phyloP scores from a whole-genome alignment of 2,888 invertebrate genomes.

The Masnerella sp. region DNA sequence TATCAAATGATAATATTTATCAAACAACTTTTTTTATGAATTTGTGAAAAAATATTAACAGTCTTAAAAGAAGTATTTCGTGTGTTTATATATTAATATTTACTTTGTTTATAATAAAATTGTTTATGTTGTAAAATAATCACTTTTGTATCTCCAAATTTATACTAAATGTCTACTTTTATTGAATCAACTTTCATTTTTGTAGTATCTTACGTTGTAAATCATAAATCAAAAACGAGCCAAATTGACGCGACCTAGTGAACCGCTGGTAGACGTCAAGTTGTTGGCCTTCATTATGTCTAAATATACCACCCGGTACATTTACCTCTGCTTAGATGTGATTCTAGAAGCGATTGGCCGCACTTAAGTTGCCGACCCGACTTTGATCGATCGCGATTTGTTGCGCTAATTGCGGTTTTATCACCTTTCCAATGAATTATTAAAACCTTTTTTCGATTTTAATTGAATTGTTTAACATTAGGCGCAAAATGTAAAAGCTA shows the following conservation, averaged over 20 bases:
- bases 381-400: slow-evolving; percentile 1
- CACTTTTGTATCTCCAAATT: too few species aligned
- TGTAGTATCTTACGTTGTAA: too few species aligned
- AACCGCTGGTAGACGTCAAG: slow-evolving; percentile 46
- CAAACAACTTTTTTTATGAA: too few species aligned
- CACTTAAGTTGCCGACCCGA: not conserved
- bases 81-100: too few species aligned
- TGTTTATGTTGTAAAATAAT: too few species aligned
- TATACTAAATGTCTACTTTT: too few species aligned
- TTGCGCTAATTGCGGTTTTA: not conserved
- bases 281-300: slow-evolving; percentile 61
- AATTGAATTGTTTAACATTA: not conserved
- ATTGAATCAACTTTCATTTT: too few species aligned
- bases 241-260: slow-evolving; percentile 35
- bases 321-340: slow-evolving; percentile 46
- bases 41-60: too few species aligned
- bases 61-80: too few species aligned
- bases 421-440: not conserved
- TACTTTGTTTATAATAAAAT: too few species aligned
- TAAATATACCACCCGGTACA: slow-evolving; percentile 51
- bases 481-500: too few species aligned
- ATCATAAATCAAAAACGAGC: slow-evolving; percentile 25
- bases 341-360: slow-evolving; percentile 17
- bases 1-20: too few species aligned
- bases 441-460: not conserved